Conservation (phyloP, 35 echinoderm and acorn worm species). For the Antedon bifida region DNA sequence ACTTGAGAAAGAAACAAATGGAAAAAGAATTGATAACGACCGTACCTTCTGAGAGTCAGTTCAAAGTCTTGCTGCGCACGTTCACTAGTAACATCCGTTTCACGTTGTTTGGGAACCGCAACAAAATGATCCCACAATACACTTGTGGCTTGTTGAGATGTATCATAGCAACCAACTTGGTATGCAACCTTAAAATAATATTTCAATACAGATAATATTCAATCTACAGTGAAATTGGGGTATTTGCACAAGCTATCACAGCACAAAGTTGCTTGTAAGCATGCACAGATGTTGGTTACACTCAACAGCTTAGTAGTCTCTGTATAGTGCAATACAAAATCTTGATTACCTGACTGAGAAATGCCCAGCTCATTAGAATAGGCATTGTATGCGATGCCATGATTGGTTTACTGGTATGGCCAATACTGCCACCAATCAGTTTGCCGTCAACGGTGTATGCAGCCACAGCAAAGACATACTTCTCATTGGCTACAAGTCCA, state of each 20-base stretch:
- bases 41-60: conserved; percentile 68
- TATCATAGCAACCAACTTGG: conserved; percentile 78
- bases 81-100: conserved; percentile 50
- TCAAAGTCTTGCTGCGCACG: conserved; percentile 76
- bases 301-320: too few species aligned
- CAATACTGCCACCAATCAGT: conserved; percentile 77
- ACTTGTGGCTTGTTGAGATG: conserved; percentile 51
- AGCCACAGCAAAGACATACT: conserved; percentile 96
- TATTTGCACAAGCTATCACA: too few species aligned
- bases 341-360: conserved; percentile 69
- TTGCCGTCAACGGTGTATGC: conserved; percentile 74
- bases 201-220: neutral
- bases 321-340: too few species aligned
- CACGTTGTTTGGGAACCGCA: conserved; percentile 56
- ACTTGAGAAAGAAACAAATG: too few species aligned
- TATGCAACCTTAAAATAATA: conserved; percentile 61
- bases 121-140: conserved; percentile 98
- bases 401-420: conserved; percentile 83
- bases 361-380: conserved; percentile 93
- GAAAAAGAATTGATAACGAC: neutral
- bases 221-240: too few species aligned
- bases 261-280: too few species aligned
- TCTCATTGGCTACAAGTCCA: conserved; percentile 65
- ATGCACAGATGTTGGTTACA: too few species aligned
- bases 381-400: conserved; percentile 77